Conservation (phyloP, 92 coral and sea anemone genomes). For the Epizoanthus fatuus region DNA sequence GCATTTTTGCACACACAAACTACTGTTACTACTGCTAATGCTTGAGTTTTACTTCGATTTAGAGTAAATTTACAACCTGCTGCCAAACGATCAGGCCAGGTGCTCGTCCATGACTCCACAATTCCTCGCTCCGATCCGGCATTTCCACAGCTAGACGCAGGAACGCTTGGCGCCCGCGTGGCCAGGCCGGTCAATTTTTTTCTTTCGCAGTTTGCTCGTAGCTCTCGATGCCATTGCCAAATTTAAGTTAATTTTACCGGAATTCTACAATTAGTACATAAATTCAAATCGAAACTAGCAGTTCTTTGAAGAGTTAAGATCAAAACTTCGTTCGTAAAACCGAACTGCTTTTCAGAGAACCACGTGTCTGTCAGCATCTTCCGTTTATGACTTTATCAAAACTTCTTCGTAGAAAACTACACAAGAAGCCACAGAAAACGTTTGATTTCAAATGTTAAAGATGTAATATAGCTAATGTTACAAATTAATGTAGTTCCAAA, state of each 20-base stretch:
- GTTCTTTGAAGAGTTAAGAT: conserved; percentile 7
- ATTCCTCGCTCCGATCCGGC: conserved; percentile 40
- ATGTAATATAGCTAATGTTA: conserved; percentile 17
- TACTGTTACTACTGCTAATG: conserved; percentile 20
- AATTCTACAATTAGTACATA: not conserved
- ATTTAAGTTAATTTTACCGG: conserved; percentile 2
- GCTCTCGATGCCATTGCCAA: conserved; percentile 31
- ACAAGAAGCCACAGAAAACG: conserved; percentile 31
- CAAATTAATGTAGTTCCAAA: conserved; percentile 8
- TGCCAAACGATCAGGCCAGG: conserved; percentile 45
- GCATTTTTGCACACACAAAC: too few relatives aligned
- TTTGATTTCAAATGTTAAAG: conserved; percentile 1
- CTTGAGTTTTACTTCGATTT: conserved; percentile 21
- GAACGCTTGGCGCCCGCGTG: conserved; percentile 42
- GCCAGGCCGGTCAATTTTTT: conserved; percentile 17
- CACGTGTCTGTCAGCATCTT: conserved; percentile 33
- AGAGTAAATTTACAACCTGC: conserved; percentile 51
- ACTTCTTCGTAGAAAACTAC: conserved; percentile 55
- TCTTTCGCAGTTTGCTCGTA: conserved; percentile 35
- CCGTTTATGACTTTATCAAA: conserved; percentile 38
- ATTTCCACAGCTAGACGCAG: conserved; percentile 27
- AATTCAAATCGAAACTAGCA: conserved; percentile 23
- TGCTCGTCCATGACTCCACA: conserved; percentile 30
- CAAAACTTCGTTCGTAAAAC: conserved; percentile 17
- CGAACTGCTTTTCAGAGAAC: conserved; percentile 11